Conservation (phyloP, 2,888 invertebrate species). For the Phania funesta region DNA sequence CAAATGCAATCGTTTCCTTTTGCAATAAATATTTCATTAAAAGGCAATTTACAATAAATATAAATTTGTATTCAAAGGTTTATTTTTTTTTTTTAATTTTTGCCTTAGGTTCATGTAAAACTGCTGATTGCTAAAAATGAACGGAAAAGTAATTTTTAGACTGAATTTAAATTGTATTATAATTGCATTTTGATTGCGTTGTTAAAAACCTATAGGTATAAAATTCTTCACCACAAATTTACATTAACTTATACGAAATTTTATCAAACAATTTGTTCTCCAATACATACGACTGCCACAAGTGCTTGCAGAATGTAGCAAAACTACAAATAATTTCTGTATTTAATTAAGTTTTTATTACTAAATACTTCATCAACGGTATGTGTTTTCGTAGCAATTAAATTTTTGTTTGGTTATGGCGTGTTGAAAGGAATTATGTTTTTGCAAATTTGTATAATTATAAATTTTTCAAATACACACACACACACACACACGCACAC, state of each 20-base stretch:
- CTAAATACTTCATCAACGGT: constrained; percentile 3
- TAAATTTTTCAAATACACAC: not conserved
- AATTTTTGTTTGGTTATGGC: constrained; percentile 41
- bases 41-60: too few relatives aligned
- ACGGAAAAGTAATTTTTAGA: too few relatives aligned
- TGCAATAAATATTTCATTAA: too few relatives aligned
- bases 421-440: constrained; percentile 57
- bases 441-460: constrained; percentile 51
- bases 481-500: not conserved
- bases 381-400: constrained; percentile 33
- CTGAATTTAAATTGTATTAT: too few relatives aligned
- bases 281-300: not conserved
- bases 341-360: constrained; percentile 36
- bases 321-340: constrained; percentile 4
- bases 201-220: too few relatives aligned
- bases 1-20: too few relatives aligned
- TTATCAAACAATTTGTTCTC: not conserved
- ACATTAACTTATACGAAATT: not conserved
- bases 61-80: too few relatives aligned
- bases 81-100: too few relatives aligned
- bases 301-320: not conserved
- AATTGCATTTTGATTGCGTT: too few relatives aligned
- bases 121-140: too few relatives aligned
- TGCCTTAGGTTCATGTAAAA: too few relatives aligned
- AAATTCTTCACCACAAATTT: not conserved